Evolutionary conservation across 2,113 vertebrate species (phyloP).

Genomic region (Craseonycteris thonglongyai): DNA sequence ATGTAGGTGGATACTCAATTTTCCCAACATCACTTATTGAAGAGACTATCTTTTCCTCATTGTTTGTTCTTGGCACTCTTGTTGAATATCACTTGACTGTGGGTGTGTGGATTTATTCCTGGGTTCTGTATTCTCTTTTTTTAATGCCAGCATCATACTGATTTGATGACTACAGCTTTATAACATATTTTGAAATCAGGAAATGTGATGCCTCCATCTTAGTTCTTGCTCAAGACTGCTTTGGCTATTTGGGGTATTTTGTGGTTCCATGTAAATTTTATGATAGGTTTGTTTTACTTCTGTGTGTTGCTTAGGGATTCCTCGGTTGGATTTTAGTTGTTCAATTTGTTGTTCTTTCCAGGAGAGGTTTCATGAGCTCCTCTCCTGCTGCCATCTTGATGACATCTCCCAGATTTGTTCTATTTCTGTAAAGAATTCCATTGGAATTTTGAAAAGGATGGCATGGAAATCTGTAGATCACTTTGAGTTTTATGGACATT

Average conservation of each 20-base stretch:
- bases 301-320: no score
- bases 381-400: no score
- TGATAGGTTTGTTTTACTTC: neutral
- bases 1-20: neutral
- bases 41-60: neutral
- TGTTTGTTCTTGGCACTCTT: neutral
- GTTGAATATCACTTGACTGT: neutral
- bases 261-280: no score
- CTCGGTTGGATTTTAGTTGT: no score
- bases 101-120: neutral
- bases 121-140: neutral
- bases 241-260: no score
- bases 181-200: no score
- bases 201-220: neutral
- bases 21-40: no score
- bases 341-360: no score
- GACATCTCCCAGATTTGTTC: no score
- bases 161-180: neutral
- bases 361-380: no score
- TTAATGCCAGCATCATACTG: neutral
- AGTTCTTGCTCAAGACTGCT: neutral
- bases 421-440: neutral
- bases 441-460: neutral
- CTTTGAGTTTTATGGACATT: neutral
- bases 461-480: neutral